Evolutionary conservation across 2,888 invertebrate species (phyloP), one percentile per base, ranked within the genome.

Genomic region (Arenicola marina): DNA sequence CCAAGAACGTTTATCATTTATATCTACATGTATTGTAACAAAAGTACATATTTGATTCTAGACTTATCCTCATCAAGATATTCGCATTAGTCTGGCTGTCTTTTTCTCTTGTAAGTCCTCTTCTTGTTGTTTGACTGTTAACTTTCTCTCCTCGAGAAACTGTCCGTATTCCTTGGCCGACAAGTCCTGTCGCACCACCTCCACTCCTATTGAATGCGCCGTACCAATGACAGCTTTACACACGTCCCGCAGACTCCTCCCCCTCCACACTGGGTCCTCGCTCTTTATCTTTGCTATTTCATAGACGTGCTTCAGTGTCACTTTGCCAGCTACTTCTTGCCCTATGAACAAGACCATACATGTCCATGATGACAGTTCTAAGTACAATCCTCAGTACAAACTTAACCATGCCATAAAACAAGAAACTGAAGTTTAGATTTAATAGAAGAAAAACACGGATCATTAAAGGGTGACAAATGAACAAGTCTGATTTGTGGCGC

Each of bases 221-320:
- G 89, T 86, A 1, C 90, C 89, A 70, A 95, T 87, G 11, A 96
- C 78, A 88, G 89, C 88, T 69, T 87, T 86, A 79, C 95, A 95
- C 76, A 97, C 87, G 21, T 71, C 61, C 59, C 79, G 63, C 56
- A 84, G 51, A 3, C 75, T 62, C 21, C 70, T 59, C 33, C 71
- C 71, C 51, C 76, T 70, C 66, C 76, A 74, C 21, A 68, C 85
- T 2, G 92, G 91, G 84, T 98, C 97, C 79, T 90, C 86, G n/a
- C 89, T 87, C 84, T 99, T 98, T n/a, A 99, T 91, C 83, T 89
- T 87, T 0, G 99, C 98, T 79, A 99, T 99, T 88, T 99, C 99
- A 84, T 96, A 99, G 18, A 99, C 84, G 84, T 99, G 99, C 82
- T 95, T 98, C 0, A 93, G 78, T 0, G 95, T 93, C 61, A 99